Conservation (phyloP, 2,113 vertebrate species). For the Corynorhinus townsendii region DNA sequence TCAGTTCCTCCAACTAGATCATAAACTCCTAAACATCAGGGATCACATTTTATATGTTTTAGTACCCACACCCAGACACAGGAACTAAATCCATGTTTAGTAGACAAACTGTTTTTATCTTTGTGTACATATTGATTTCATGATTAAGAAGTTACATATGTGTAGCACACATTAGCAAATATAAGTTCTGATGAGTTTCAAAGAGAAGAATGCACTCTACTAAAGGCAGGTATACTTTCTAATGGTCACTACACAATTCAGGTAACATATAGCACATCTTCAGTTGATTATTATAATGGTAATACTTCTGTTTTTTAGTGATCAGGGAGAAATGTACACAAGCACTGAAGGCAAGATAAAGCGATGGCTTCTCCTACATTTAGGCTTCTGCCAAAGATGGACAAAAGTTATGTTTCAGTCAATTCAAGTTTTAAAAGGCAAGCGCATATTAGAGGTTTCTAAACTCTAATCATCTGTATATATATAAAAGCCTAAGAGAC, state of each 20-base stretch:
- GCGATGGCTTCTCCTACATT: not conserved
- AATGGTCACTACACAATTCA: not conserved
- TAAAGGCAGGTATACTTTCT: not conserved
- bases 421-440: not conserved
- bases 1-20: not conserved
- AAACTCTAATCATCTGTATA: not conserved
- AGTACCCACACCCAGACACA: not conserved
- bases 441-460: not conserved
- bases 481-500: no score
- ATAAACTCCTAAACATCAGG: not conserved
- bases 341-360: not conserved
- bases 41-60: not conserved
- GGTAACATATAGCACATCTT: not conserved
- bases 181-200: not conserved
- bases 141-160: not conserved
- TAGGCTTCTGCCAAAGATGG: not conserved
- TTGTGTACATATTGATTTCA: not conserved
- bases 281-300: not conserved
- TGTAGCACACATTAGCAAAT: not conserved
- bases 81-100: not conserved
- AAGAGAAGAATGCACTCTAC: not conserved
- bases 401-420: not conserved
- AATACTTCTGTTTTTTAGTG: not conserved
- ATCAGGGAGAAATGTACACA: not conserved
- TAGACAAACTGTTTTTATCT: not conserved